Conservation (phyloP, 37 sponge, comb jelly and placozoan genomes). For the Theonella swinhoei region DNA sequence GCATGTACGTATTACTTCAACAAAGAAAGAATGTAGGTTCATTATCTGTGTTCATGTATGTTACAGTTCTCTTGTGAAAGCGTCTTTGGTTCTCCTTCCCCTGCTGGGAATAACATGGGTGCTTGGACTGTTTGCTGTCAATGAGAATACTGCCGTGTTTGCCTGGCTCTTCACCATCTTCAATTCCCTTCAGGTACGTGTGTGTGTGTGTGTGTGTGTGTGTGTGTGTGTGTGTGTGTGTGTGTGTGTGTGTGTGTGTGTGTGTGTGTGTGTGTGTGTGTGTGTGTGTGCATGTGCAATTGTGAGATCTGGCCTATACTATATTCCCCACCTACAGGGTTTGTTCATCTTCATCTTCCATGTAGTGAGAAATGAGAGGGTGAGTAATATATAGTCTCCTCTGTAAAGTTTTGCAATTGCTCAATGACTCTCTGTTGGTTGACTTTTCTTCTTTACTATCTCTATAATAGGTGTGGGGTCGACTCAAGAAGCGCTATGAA, state of each 20-base stretch:
- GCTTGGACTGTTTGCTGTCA: constrained; percentile 23
- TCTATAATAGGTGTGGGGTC: neutral
- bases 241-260: no score
- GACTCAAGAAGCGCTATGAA: neutral
- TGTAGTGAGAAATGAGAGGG: constrained; percentile 14
- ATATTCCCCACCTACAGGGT: constrained; percentile 4
- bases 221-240: no score
- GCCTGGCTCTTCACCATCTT: constrained; percentile 34
- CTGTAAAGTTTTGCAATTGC: no score
- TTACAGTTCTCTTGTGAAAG: neutral
- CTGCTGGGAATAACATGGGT: constrained; percentile 39
- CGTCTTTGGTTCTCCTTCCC: constrained; percentile 12
- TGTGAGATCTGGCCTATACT: neutral
- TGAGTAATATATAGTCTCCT: no score
- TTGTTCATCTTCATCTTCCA: constrained; percentile 40
- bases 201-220: no score
- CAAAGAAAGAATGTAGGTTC: no score
- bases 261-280: no score
- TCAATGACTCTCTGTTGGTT: no score
- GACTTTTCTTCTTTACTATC: neutral
- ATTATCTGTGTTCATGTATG: no score
- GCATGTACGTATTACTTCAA: no score
- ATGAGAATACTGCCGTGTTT: constrained; percentile 12
- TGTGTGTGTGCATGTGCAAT: neutral
- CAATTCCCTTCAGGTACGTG: constrained; percentile 22